Evolutionary conservation across 1,140 invertebrate species (phyloP).

Genomic region (Cyclina sinensis): DNA sequence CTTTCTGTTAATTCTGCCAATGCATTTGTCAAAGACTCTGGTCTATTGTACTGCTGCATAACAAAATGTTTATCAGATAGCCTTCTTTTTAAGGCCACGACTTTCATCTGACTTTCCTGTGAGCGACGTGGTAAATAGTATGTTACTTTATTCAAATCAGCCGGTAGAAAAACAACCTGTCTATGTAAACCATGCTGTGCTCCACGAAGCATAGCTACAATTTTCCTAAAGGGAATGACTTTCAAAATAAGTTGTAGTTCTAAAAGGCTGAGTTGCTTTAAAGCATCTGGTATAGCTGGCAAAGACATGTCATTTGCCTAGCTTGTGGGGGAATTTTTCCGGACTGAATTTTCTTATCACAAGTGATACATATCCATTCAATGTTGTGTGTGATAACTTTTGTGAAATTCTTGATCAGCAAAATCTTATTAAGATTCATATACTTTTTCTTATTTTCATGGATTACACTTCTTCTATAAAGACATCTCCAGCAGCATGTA

Average conservation of each 20-base stretch:
- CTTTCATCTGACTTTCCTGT: conserved; percentile 46
- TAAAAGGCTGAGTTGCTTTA: conserved; percentile 5
- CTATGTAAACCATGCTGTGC: conserved; percentile 42
- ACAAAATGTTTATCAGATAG: conserved; percentile 60
- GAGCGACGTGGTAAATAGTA: conserved; percentile 33
- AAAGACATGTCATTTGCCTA: conserved; percentile 27
- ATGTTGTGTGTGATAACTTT: neutral
- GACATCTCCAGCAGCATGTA: conserved; percentile 26
- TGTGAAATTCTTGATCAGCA: neutral
- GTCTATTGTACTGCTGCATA: conserved; percentile 37
- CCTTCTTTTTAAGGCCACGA: conserved; percentile 53
- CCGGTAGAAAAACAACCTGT: conserved; percentile 46
- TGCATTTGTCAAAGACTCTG: conserved; percentile 32
- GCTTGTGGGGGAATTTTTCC: conserved; percentile 46
- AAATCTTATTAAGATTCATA: conserved; percentile 1
- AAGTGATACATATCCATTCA: conserved; percentile 56
- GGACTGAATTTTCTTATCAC: conserved; percentile 20
- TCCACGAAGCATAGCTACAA: conserved; percentile 36
- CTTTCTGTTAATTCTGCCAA: conserved; percentile 39
- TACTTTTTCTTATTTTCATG: conserved; percentile 17
- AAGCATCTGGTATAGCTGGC: conserved; percentile 8
- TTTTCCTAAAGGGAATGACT: conserved; percentile 54
- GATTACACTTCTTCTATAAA: conserved; percentile 25
- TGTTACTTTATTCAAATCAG: conserved; percentile 33
- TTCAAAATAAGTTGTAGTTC: conserved; percentile 34